phyloP scores from a whole-genome alignment of 2,113 vertebrate species.

The Cyprinodon brontotheroides region DNA sequence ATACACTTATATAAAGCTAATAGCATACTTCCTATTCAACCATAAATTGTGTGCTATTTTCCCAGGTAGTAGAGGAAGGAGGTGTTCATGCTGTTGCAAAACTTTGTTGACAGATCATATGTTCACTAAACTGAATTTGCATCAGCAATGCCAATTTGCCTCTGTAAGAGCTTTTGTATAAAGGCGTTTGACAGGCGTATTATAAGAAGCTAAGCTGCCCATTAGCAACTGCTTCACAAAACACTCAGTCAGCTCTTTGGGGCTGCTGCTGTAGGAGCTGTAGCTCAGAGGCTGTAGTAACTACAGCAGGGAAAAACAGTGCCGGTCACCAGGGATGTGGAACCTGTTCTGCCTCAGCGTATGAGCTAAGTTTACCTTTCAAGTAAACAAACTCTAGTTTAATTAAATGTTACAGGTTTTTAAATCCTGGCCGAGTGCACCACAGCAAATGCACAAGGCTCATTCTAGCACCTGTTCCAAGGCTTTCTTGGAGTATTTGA shows the following conservation, averaged over 20 bases:
- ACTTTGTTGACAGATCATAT: conserved; percentile 49
- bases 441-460: background rate
- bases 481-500: conserved; percentile 27
- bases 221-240: conserved; percentile 52
- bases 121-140: conserved; percentile 27
- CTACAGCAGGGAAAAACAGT: conserved; percentile 41
- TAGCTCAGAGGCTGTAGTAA: conserved; percentile 51
- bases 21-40: conserved; percentile 15
- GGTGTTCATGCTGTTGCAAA: conserved; percentile 1
- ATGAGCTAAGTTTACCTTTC: conserved; percentile 15
- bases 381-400: conserved; percentile 39
- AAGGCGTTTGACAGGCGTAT: conserved; percentile 46
- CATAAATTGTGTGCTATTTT: conserved; percentile 13
- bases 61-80: conserved; percentile 3
- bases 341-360: conserved; percentile 24
- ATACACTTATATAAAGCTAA: conserved; percentile 17
- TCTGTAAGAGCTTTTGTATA: conserved; percentile 41
- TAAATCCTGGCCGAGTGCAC: background rate
- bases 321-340: conserved; percentile 47
- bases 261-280: conserved; percentile 58
- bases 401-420: conserved; percentile 17
- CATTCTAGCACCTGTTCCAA: conserved; percentile 25
- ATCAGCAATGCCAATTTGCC: conserved; percentile 38
- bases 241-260: conserved; percentile 49
- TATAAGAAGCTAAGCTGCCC: conserved; percentile 35